Base-by-base conservation (phyloP, 1,140 invertebrate genomes). In the Ceratitis capitata region DNA sequence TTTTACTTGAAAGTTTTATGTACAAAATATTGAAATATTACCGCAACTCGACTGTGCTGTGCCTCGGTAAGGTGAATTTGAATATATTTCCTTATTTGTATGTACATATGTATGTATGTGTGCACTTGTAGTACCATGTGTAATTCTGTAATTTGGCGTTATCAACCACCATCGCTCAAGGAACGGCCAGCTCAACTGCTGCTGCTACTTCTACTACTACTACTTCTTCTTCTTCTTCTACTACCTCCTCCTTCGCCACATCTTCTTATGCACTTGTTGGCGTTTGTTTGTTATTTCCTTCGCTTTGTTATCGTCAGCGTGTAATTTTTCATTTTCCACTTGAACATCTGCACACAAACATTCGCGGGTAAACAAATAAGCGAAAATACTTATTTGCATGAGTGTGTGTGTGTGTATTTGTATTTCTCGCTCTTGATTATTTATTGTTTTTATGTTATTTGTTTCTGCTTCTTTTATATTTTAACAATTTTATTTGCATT, bases 291-390 rank as follows among this genome's bases (percentile, higher is more conserved):
- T 56, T 56, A 16, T 6, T 56, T 56, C 3, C 23, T 64, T 64
- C 29, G n/a, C 58, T 64, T 32, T 35, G 58, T 64, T 32, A 3
- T 7, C 23, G 23, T 3, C 29, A 64, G 23, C 58, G 58, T 32
- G 58, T 64, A 64, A 64, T 64, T 64, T 64, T 64, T 64, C 58
- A 64, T 64, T 32, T 29, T 26, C 58, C 58, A 64, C 58, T 64
- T 64, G 29, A 64, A 64, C 58, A 64, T 64, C 58, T 64, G 58
- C 58, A 14, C 58, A 64, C 58, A 64, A 23, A 61, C 19, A 23
- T 61, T 4, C n/a, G 5, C 3, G 26, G 1, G 56, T 26, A 61
- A 29, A 29, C 26, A 61, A 9, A 26, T 64, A 12, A 14, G 32
- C 29, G 32, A 12, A 64, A 19, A 26, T 64, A 64, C 9, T 23